Conservation (phyloP, 2,888 invertebrate species). For the Drosophila falleni region DNA sequence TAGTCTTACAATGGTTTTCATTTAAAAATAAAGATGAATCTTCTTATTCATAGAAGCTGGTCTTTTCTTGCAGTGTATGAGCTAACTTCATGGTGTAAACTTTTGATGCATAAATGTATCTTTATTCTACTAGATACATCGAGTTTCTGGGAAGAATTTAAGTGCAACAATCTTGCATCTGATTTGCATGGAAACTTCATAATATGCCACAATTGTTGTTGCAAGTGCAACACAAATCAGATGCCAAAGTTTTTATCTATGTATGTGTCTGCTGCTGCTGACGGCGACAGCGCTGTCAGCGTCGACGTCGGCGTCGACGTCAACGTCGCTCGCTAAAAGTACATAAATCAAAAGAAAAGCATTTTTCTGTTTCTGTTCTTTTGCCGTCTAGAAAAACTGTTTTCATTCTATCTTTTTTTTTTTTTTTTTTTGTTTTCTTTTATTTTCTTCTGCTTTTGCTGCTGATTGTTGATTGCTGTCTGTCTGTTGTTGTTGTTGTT, state of each 20-base stretch:
- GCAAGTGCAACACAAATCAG: constrained; percentile 14
- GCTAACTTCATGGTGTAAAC: neutral
- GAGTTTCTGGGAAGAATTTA: neutral
- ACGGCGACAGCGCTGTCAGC: constrained; percentile 18
- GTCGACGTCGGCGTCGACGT: too few relatives aligned
- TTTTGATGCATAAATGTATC: neutral
- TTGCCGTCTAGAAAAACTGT: constrained; percentile 52
- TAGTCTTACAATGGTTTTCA: too few relatives aligned
- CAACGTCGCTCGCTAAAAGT: constrained; percentile 56
- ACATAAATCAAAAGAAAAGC: constrained; percentile 77
- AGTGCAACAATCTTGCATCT: neutral
- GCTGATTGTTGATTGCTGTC: constrained; percentile 50
- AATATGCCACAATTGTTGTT: neutral
- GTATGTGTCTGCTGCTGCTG: constrained; percentile 19
- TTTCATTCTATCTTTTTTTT: constrained; percentile 22
- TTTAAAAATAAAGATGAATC: too few relatives aligned
- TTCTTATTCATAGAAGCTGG: too few relatives aligned
- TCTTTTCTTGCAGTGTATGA: neutral
- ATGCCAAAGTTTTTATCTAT: constrained; percentile 1
- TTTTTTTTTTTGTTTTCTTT: constrained; percentile 3
- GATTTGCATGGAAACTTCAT: constrained; percentile 1
- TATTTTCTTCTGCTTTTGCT: constrained; percentile 7
- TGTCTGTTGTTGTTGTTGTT: constrained; percentile 38
- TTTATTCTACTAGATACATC: neutral
- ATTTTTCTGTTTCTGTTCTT: constrained; percentile 62